phyloP scores from a whole-genome alignment of 2,797 vertebrate species.

The Lacerta bilineata region DNA sequence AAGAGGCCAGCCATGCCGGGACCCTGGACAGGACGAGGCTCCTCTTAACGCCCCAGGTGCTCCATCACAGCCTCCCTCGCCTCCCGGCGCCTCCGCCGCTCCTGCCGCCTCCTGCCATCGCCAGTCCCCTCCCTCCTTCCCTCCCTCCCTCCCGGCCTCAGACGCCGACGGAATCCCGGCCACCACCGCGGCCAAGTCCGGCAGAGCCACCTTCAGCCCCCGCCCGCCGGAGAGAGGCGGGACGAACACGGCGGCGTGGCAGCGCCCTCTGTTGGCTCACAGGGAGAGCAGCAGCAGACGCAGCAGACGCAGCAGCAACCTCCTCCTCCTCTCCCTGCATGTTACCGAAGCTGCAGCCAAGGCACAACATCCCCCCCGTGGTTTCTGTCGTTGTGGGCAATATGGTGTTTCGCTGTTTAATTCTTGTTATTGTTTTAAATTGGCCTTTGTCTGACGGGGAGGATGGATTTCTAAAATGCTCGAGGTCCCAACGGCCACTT shows the following conservation, averaged over 20 bases:
- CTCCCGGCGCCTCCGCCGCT: background rate
- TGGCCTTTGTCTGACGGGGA: background rate
- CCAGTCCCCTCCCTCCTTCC: background rate
- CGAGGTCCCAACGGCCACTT: background rate
- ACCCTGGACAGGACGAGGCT: background rate
- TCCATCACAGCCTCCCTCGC: background rate
- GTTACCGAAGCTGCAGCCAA: background rate
- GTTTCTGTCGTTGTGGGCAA: too few relatives aligned
- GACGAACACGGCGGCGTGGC: background rate
- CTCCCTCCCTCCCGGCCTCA: background rate
- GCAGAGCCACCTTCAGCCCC: background rate
- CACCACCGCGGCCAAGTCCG: conserved; percentile 13
- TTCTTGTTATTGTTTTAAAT: background rate
- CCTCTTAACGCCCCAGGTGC: background rate
- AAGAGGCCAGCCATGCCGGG: conserved; percentile 91
- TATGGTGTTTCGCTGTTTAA: too few relatives aligned
- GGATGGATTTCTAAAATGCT: background rate
- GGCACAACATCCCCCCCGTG: too few relatives aligned
- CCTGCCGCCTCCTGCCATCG: background rate
- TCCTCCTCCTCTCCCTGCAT: too few relatives aligned
- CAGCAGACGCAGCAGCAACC: background rate
- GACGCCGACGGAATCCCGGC: conserved; percentile 29
- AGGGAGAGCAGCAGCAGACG: background rate
- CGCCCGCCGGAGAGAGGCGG: background rate
- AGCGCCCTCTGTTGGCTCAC: conserved; percentile 47